phyloP scores from a whole-genome alignment of 1,140 invertebrate species.

The Diuraphis noxia region DNA sequence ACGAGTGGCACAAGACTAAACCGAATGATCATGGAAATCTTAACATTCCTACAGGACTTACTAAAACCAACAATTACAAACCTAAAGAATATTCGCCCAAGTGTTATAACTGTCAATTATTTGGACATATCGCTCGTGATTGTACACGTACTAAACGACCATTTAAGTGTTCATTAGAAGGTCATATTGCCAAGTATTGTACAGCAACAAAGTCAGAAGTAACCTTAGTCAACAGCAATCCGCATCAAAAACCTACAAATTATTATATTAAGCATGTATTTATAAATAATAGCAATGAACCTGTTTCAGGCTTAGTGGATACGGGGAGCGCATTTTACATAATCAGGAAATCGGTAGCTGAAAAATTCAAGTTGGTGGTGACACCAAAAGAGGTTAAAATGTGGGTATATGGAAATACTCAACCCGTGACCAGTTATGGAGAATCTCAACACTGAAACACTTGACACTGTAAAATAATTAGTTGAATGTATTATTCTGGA shows the following conservation, averaged over 20 bases:
- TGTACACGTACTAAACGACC: neutral
- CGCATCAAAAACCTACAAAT: neutral
- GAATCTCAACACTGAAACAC: no score
- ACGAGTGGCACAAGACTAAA: neutral
- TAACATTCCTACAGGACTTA: no score
- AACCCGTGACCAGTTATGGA: neutral
- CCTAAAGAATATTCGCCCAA: neutral
- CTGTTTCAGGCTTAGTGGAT: neutral
- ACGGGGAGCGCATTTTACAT: neutral
- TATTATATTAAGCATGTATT: neutral
- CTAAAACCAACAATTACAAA: no score
- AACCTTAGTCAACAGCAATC: neutral
- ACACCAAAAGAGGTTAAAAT: neutral
- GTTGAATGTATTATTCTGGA: neutral
- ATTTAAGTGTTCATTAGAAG: neutral
- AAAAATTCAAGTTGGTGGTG: neutral
- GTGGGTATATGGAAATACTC: neutral
- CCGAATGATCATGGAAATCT: no score
- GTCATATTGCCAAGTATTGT: neutral
- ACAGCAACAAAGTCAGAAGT: neutral
- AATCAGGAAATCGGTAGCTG: neutral
- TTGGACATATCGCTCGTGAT: neutral
- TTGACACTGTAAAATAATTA: neutral
- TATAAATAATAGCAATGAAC: neutral
- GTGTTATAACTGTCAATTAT: neutral